These are phyloP conservation scores for Siniperca obscura DNA, from an alignment of 2,797 vertebrate species.

Conservation along the genomic window DNA sequence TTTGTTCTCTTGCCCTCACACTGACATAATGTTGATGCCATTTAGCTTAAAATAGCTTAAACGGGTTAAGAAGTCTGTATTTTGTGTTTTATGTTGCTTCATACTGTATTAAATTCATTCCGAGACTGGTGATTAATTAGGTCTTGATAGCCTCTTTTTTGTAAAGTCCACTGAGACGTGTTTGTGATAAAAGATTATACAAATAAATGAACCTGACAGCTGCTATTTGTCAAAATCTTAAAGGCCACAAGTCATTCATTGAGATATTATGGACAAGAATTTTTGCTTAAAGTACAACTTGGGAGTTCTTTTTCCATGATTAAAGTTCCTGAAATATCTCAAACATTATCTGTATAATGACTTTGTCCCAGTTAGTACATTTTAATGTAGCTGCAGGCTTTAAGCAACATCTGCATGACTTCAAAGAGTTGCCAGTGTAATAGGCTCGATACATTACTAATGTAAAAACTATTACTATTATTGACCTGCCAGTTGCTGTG, in stretches of 20 bases:
- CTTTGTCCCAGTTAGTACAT: conserved; percentile 37
- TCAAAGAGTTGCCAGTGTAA: conserved; percentile 55
- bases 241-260: conserved; percentile 38
- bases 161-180: conserved; percentile 22
- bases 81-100: conserved; percentile 32
- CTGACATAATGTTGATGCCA: conserved; percentile 28
- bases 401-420: conserved; percentile 44
- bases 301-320: conserved; percentile 57
- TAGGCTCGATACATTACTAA: conserved; percentile 34
- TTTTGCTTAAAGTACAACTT: conserved; percentile 42
- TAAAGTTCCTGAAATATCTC: conserved; percentile 48
- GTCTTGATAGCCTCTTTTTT: conserved; percentile 11
- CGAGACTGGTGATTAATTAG: conserved; percentile 34
- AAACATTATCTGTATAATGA: conserved; percentile 44
- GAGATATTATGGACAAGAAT: conserved; percentile 29
- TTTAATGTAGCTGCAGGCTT: conserved; percentile 40
- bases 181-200: conserved; percentile 47
- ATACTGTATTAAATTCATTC: conserved; percentile 5
- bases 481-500: conserved; percentile 35
- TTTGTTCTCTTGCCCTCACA: neutral
- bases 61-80: neutral
- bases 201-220: conserved; percentile 53
- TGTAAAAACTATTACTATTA: conserved; percentile 46
- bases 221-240: conserved; percentile 51
- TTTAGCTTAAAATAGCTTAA: conserved; percentile 23